These are phyloP conservation scores for Melanotaenia boesemani DNA, from an alignment of 2,797 vertebrate genomes.

Conservation along the genomic window DNA sequence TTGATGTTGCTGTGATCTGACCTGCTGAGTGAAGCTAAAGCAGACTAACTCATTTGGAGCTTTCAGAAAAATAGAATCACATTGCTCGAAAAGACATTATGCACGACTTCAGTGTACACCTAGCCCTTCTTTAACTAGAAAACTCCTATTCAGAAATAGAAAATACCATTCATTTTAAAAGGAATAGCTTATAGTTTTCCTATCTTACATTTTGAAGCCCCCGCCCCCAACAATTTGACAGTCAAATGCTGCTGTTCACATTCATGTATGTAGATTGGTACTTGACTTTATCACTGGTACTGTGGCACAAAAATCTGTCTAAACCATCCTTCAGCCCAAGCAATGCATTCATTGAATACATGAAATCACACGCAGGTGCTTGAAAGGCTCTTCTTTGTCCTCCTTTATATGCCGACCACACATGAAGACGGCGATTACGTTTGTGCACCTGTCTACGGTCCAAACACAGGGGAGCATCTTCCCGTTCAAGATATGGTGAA, in stretches of 20 bases:
- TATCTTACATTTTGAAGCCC: slow-evolving; percentile 17
- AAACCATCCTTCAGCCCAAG: slow-evolving; percentile 29
- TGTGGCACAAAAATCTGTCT: slow-evolving; percentile 44
- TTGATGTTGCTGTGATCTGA: slow-evolving; percentile 1
- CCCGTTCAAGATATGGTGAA: slow-evolving; percentile 36
- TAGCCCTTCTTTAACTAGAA: slow-evolving; percentile 4
- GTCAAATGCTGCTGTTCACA: slow-evolving; percentile 53
- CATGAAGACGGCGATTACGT: slow-evolving; percentile 24
- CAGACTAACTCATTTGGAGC: neutral
- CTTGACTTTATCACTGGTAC: slow-evolving; percentile 56
- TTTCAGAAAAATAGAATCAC: neutral
- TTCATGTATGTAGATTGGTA: slow-evolving; percentile 71
- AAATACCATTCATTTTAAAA: slow-evolving; percentile 8
- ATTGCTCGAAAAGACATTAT: slow-evolving; percentile 5
- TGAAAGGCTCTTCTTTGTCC: slow-evolving; percentile 40
- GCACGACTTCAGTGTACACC: neutral
- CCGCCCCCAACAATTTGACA: slow-evolving; percentile 18
- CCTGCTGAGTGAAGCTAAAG: slow-evolving; percentile 13
- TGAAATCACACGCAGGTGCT: slow-evolving; percentile 40
- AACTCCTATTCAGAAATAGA: slow-evolving; percentile 30
- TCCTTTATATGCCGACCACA: slow-evolving; percentile 46
- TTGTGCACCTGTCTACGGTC: neutral
- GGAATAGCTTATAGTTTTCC: slow-evolving; percentile 37
- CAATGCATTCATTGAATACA: slow-evolving; percentile 47
- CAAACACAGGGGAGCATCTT: slow-evolving; percentile 5